Conservation (phyloP, 1,140 invertebrate genomes). For the Hestina assimilis region DNA sequence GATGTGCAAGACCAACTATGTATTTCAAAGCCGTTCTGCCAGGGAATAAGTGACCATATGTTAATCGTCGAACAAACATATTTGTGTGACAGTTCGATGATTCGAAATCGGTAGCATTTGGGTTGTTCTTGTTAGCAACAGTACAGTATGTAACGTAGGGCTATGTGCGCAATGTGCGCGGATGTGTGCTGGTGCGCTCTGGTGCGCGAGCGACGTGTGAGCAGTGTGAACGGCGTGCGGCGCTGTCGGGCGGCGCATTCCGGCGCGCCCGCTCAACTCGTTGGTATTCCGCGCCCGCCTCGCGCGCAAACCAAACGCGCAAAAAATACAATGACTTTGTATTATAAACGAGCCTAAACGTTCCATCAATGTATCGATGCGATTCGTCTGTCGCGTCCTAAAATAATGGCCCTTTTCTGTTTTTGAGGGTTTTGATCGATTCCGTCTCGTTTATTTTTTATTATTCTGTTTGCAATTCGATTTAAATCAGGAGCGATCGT, state of each 20-base stretch:
- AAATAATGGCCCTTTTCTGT: constrained; percentile 46
- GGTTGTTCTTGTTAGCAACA: background rate
- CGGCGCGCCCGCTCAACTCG: constrained; percentile 47
- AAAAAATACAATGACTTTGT: constrained; percentile 70
- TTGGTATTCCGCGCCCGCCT: constrained; percentile 57
- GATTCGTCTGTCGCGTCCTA: constrained; percentile 49
- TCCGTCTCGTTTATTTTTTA: constrained; percentile 34
- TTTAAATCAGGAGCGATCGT: constrained; percentile 8
- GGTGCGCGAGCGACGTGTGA: constrained; percentile 23
- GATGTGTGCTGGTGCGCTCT: constrained; percentile 4
- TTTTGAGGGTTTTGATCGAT: constrained; percentile 23
- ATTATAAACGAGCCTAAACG: constrained; percentile 67
- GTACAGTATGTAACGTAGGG: background rate
- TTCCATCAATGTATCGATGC: constrained; percentile 66
- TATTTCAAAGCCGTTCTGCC: background rate
- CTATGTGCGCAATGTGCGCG: background rate
- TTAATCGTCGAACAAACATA: background rate
- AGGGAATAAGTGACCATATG: background rate
- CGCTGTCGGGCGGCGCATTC: constrained; percentile 40
- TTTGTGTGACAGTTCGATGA: background rate
- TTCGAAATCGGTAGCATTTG: constrained; percentile 1
- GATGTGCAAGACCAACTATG: constrained; percentile 2
- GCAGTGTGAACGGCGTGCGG: constrained; percentile 7
- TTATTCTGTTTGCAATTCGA: background rate
- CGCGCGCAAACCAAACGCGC: constrained; percentile 57